Conservation (phyloP, 2,888 invertebrate genomes). For the Drosophila limbata region DNA sequence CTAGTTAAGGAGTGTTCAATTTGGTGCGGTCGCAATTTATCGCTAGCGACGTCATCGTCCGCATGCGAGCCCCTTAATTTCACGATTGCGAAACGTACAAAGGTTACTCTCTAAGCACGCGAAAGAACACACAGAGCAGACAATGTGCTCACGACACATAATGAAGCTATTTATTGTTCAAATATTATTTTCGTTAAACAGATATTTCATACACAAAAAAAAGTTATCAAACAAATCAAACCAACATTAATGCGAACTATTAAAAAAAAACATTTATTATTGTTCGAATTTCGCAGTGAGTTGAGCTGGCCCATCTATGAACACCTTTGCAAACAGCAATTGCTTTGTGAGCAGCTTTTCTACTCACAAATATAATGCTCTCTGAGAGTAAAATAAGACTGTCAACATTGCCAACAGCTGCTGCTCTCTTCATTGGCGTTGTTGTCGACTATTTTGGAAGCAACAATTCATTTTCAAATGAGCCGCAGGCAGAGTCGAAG, state of each 20-base stretch:
- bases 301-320: not conserved
- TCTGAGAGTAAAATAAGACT: conserved; percentile 38
- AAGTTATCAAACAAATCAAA: not conserved
- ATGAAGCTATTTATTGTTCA: not conserved
- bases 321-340: not conserved
- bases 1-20: conserved; percentile 55
- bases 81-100: conserved; percentile 37
- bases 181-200: not conserved
- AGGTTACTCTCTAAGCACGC: conserved; percentile 26
- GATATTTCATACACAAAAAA: not conserved
- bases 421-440: conserved; percentile 17
- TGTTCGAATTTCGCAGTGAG: not conserved
- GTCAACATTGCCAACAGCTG: conserved; percentile 39
- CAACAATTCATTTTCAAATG: conserved; percentile 70
- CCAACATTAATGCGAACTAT: not conserved
- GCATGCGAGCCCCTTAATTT: conserved; percentile 50
- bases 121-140: not conserved
- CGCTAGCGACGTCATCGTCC: conserved; percentile 46
- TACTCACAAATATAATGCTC: conserved; percentile 1
- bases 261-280: not conserved
- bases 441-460: conserved; percentile 61
- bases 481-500: conserved; percentile 37
- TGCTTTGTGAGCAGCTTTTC: conserved; percentile 11
- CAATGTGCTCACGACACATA: conserved; percentile 11
- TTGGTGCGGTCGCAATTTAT: conserved; percentile 34